Conservation (phyloP, 2,797 vertebrate genomes). For the Bucorvus abyssinicus region DNA sequence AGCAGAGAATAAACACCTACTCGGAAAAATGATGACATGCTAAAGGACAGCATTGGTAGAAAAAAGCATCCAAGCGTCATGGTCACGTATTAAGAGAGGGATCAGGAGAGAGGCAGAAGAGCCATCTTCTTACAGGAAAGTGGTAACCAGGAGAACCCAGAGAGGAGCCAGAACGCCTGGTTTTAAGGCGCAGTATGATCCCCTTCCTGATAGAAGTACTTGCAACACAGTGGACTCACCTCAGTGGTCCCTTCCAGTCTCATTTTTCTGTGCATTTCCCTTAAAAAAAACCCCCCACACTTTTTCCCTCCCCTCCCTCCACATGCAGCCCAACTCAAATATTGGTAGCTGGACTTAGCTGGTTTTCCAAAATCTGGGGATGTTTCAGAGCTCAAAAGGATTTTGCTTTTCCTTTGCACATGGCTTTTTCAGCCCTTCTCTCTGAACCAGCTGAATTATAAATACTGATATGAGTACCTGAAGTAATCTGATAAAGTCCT, state of each 20-base stretch:
- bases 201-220: not conserved
- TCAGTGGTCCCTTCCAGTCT: not conserved
- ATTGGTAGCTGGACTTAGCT: not conserved
- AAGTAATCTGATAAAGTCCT: not conserved
- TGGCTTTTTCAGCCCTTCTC: not conserved
- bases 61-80: not conserved
- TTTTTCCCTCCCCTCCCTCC: fast-evolving
- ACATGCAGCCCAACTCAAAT: not conserved
- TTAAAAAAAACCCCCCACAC: not conserved
- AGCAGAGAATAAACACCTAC: not conserved
- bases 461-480: not conserved
- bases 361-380: not conserved
- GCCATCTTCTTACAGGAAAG: not conserved
- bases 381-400: not conserved
- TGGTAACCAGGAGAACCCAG: not conserved
- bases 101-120: not conserved
- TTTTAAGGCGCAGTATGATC: not conserved
- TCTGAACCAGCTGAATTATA: not conserved
- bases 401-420: not conserved
- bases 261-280: not conserved
- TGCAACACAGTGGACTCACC: not conserved
- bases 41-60: not conserved
- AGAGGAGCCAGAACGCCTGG: not conserved
- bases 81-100: not conserved
- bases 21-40: not conserved